Conservation (phyloP, 2,113 vertebrate species). For the Notarius lentiginosus region DNA sequence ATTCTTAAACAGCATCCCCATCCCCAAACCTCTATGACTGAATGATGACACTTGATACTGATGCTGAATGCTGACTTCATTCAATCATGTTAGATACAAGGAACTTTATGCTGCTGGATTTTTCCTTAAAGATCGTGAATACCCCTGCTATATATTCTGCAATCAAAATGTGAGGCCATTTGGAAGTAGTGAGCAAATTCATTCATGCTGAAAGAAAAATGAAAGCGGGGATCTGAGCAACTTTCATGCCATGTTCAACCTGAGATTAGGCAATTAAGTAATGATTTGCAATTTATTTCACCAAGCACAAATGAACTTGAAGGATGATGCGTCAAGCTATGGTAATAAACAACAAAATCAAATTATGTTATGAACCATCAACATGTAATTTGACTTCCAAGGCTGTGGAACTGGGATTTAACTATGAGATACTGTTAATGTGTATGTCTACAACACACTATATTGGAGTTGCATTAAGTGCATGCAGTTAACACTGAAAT, state of each 20-base stretch:
- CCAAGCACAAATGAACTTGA: conserved; percentile 12
- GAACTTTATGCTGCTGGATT: neutral
- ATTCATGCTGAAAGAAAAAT: conserved; percentile 28
- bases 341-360: conserved; percentile 24
- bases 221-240: conserved; percentile 27
- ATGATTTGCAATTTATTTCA: conserved; percentile 38
- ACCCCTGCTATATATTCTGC: neutral
- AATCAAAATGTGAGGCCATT: conserved; percentile 24
- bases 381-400: conserved; percentile 15
- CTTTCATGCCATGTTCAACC: conserved; percentile 39
- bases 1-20: neutral
- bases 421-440: neutral
- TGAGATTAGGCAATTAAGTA: conserved; percentile 47
- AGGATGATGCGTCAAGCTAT: conserved; percentile 28
- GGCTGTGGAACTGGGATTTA: neutral
- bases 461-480: neutral
- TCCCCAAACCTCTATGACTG: neutral
- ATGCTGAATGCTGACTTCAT: no score
- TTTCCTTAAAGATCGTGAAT: no score
- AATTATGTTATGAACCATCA: conserved; percentile 14
- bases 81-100: neutral
- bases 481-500: neutral
- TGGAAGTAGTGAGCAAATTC: conserved; percentile 9
- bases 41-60: neutral
- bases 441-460: neutral